Evolutionary conservation across 2,888 invertebrate genomes (phyloP).

Genomic region (Ophonus ardosiacus): DNA sequence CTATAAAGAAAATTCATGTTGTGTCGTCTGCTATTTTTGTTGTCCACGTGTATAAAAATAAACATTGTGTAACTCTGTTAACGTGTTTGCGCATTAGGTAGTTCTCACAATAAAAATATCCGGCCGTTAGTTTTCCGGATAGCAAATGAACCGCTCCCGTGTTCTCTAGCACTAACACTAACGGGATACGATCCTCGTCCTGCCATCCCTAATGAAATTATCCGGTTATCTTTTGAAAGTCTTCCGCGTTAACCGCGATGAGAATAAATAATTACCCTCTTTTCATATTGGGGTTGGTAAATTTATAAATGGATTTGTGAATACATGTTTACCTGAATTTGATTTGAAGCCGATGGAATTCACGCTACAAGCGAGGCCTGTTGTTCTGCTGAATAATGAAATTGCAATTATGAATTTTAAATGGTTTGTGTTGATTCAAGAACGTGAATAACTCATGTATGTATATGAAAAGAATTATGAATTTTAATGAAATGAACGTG

Average conservation of each 20-base stretch:
- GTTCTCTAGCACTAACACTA: background rate
- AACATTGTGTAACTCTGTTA: background rate
- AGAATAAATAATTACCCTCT: slow-evolving; percentile 32
- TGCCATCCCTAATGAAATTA: slow-evolving; percentile 25
- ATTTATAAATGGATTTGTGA: slow-evolving; percentile 39
- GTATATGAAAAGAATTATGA: slow-evolving; percentile 40
- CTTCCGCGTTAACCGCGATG: background rate
- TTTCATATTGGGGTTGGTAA: background rate
- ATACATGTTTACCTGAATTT: slow-evolving; percentile 39
- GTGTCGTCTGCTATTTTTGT: background rate
- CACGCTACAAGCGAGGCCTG: background rate
- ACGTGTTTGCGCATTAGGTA: background rate
- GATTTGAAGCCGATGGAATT: slow-evolving; percentile 8
- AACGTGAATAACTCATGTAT: background rate
- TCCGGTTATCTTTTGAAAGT: slow-evolving; percentile 16
- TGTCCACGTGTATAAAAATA: background rate
- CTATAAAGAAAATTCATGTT: background rate
- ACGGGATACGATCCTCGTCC: slow-evolving; percentile 3
- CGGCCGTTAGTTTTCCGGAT: background rate
- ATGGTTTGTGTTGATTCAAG: background rate
- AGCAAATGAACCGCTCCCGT: background rate
- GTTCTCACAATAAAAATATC: background rate
- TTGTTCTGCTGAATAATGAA: background rate
- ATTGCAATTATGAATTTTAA: slow-evolving; percentile 17
- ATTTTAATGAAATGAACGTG: slow-evolving; percentile 23